phyloP scores from a whole-genome alignment of 1,140 invertebrate genomes.

The Lethocerus indicus region DNA sequence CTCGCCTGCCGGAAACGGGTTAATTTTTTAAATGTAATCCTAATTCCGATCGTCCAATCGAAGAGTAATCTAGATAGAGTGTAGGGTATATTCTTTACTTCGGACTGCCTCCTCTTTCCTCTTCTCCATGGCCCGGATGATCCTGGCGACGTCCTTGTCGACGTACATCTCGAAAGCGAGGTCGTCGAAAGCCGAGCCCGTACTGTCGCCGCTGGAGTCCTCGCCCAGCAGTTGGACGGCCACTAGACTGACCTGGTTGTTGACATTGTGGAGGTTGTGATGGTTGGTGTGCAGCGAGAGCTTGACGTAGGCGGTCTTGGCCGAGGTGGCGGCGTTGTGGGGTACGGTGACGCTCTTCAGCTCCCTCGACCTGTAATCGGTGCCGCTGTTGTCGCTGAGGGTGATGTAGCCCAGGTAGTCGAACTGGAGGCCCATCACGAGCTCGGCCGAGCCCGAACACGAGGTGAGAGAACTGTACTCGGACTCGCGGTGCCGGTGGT shows the following conservation, averaged over 20 bases:
- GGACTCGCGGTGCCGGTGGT: no score
- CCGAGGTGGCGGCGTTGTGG: slow-evolving; percentile 14
- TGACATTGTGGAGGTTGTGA: slow-evolving; percentile 48
- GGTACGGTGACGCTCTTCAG: slow-evolving; percentile 69
- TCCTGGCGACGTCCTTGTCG: slow-evolving; percentile 75
- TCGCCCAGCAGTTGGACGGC: slow-evolving; percentile 64
- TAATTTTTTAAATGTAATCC: no score
- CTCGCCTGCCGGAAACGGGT: slow-evolving; percentile 42
- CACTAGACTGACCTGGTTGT: slow-evolving; percentile 65
- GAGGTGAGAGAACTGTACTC: no score
- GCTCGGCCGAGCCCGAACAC: no score
- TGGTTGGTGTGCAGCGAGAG: slow-evolving; percentile 69
- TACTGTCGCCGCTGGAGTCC: slow-evolving; percentile 18
- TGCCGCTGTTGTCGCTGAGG: slow-evolving; percentile 62
- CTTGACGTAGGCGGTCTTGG: slow-evolving; percentile 61
- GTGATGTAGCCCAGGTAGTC: slow-evolving; percentile 64
- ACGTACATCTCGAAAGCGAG: slow-evolving; percentile 96
- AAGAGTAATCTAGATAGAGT: neutral
- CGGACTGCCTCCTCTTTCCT: slow-evolving; percentile 72
- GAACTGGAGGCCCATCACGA: slow-evolving; percentile 31
- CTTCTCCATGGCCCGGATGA: slow-evolving; percentile 71
- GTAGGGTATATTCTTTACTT: slow-evolving; percentile 25
- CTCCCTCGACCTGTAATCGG: slow-evolving; percentile 67
- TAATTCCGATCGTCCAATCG: no score
- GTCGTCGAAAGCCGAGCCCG: slow-evolving; percentile 72